Evolutionary conservation across 2,797 vertebrate species (phyloP).

Genomic region (Okamejei kenojei): DNA sequence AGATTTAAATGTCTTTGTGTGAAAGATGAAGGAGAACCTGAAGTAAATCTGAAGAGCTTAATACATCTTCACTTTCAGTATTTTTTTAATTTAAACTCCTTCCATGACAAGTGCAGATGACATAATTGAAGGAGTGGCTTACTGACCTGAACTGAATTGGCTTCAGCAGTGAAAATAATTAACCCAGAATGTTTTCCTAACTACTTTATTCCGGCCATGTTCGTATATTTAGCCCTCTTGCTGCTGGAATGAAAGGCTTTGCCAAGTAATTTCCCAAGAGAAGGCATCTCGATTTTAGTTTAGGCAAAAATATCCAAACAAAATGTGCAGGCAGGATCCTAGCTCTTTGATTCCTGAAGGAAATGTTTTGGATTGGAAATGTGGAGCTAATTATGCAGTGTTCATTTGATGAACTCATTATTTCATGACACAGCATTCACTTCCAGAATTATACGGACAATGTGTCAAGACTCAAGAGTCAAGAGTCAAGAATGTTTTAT

Average conservation of each 20-base stretch:
- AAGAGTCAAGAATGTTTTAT: too few relatives aligned
- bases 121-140: neutral
- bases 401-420: neutral
- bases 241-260: neutral
- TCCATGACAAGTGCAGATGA: neutral
- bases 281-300: constrained; percentile 18
- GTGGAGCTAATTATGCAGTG: neutral
- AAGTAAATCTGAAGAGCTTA: neutral
- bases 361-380: neutral
- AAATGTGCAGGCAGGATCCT: neutral
- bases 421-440: neutral
- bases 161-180: neutral
- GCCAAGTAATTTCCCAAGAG: constrained; percentile 15
- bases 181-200: constrained; percentile 4
- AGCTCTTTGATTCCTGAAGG: neutral
- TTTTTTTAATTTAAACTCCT: neutral
- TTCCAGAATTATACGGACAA: neutral
- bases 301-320: neutral
- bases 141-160: neutral
- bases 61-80: neutral
- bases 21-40: neutral
- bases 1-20: neutral
- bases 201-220: neutral
- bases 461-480: too few relatives aligned
- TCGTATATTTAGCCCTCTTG: neutral